These are phyloP conservation scores for Rotaria socialis DNA, from an alignment of 2,888 invertebrate genomes.

Conservation along the genomic window DNA sequence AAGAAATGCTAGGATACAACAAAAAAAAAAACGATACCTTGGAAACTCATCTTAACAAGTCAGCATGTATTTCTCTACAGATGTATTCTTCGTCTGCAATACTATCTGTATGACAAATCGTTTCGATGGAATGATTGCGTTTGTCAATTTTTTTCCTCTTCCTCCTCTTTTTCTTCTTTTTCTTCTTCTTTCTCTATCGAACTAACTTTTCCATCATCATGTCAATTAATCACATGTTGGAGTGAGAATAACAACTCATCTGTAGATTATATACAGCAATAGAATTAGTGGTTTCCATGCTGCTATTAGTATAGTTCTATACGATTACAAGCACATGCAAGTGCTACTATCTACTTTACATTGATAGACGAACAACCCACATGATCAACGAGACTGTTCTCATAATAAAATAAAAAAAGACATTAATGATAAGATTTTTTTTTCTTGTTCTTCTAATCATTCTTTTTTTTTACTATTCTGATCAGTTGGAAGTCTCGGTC, in stretches of 20 bases:
- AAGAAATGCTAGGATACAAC: not conserved
- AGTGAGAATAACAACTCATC: not conserved
- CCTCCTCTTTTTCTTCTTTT: not conserved
- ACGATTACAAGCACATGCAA: not conserved
- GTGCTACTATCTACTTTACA: not conserved
- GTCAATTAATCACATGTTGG: constrained; percentile 25
- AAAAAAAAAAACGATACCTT: not conserved
- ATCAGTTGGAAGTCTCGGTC: constrained; percentile 4
- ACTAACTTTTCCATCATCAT: constrained; percentile 3
- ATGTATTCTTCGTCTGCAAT: not conserved
- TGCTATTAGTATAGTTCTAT: not conserved
- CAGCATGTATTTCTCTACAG: not conserved
- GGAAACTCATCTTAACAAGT: not conserved
- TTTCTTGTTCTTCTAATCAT: not conserved
- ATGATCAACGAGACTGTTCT: not conserved
- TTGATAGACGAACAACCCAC: not conserved
- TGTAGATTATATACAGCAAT: not conserved
- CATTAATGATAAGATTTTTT: not conserved
- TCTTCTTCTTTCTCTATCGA: not conserved
- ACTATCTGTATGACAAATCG: constrained; percentile 5
- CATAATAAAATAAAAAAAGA: not conserved
- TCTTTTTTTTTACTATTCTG: not conserved
- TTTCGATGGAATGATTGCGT: not conserved
- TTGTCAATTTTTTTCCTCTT: not conserved
- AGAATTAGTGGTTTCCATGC: constrained; percentile 11